Evolutionary conservation across 2,113 vertebrate species (phyloP).

Genomic region (Dolichotis patagonum): DNA sequence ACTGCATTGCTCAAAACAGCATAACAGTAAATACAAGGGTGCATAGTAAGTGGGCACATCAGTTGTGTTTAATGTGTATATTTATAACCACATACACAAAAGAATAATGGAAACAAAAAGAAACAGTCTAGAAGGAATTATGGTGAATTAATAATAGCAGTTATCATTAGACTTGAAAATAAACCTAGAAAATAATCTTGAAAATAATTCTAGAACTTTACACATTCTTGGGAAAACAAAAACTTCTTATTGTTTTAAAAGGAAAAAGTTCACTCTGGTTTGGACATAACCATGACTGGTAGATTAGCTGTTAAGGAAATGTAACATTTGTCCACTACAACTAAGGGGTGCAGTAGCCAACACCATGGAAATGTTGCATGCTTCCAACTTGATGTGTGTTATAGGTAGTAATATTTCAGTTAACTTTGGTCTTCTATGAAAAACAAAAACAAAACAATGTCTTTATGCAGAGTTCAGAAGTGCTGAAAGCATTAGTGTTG

Average conservation of each 20-base stretch:
- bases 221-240: not conserved
- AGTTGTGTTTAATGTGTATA: not conserved
- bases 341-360: not conserved
- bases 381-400: not conserved
- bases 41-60: not conserved
- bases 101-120: constrained; percentile 44
- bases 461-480: not conserved
- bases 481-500: not conserved
- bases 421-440: not conserved
- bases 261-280: not conserved
- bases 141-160: not conserved
- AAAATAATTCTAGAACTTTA: not conserved
- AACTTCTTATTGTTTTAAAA: not conserved
- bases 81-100: not conserved
- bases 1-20: not conserved
- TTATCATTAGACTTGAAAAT: not conserved
- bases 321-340: not conserved
- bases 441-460: not conserved
- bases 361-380: not conserved
- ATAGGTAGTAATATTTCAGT: not conserved
- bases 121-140: not conserved
- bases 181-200: not conserved
- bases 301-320: not conserved
- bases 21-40: not conserved
- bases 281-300: not conserved